Percentiles rank a stretch among this genome's conserved stretches.
These are phyloP conservation scores for Pangasianodon hypophthalmus DNA, from an alignment of 2,113 vertebrate genomes.

Conservation along the genomic window DNA sequence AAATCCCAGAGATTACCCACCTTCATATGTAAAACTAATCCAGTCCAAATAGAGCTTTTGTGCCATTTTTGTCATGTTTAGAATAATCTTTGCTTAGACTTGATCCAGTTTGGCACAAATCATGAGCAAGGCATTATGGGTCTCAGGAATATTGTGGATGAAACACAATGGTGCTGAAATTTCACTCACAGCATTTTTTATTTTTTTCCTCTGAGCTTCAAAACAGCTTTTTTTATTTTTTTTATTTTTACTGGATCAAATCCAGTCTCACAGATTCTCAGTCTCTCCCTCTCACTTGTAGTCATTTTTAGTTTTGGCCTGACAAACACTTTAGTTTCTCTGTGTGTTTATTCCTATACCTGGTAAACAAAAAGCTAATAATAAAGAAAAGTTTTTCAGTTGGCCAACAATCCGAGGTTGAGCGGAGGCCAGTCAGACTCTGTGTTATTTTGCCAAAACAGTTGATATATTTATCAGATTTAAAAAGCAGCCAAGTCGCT, in stretches of 20 bases:
- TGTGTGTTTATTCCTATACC: conserved; percentile 32
- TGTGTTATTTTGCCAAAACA: conserved; percentile 34
- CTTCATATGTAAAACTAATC: not conserved
- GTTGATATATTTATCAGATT: conserved; percentile 46
- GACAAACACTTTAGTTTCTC: not conserved
- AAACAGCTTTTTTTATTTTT: not conserved
- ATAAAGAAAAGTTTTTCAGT: conserved; percentile 28
- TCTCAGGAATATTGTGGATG: not conserved
- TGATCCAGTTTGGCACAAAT: not conserved
- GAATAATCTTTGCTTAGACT: not conserved
- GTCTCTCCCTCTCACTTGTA: not conserved
- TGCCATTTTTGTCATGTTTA: not conserved
- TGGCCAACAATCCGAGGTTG: not conserved
- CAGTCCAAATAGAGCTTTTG: not conserved
- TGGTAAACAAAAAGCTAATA: conserved; percentile 44
- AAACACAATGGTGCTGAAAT: not conserved
- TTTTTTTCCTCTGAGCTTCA: not conserved
- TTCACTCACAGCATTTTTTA: not conserved
- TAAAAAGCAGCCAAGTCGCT: conserved; percentile 31
- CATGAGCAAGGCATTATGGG: not conserved
- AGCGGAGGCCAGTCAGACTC: not conserved
- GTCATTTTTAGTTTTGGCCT: conserved; percentile 24
- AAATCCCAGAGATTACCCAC: not conserved
- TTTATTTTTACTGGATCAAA: not conserved
- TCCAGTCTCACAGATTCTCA: not conserved